These are phyloP conservation scores for Pongo pygmaeus DNA, from an alignment of 2,113 vertebrate genomes.

Conservation along the genomic window DNA sequence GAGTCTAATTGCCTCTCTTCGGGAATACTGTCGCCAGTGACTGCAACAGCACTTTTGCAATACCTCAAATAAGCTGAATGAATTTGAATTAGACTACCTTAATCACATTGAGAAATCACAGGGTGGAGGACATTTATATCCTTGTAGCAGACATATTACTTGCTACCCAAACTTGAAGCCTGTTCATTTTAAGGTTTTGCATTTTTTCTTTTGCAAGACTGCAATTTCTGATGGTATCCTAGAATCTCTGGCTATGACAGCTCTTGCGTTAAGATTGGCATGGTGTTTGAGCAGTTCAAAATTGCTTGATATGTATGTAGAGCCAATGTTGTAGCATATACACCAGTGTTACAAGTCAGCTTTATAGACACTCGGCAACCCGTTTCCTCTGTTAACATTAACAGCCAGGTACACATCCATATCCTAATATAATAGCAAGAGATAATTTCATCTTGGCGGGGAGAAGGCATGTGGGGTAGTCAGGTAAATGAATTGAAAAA, in stretches of 20 bases:
- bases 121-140: neutral
- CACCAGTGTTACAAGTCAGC: neutral
- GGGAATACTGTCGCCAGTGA: neutral
- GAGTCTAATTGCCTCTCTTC: constrained; percentile 34
- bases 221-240: neutral
- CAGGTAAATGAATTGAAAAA: neutral
- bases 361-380: neutral
- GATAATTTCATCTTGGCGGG: neutral
- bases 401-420: neutral
- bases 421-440: neutral
- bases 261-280: constrained; percentile 24
- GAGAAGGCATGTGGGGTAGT: neutral
- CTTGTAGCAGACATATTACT: neutral
- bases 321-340: neutral
- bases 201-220: neutral
- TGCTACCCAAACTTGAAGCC: neutral
- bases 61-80: neutral
- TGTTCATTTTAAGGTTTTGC: neutral
- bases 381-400: neutral
- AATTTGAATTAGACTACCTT: constrained; percentile 2
- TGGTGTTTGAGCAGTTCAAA: neutral
- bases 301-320: neutral
- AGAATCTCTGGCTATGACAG: neutral
- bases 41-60: neutral
- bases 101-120: neutral